Base-by-base conservation (phyloP, 2,113 vertebrate species). In the Stegastes partitus region DNA sequence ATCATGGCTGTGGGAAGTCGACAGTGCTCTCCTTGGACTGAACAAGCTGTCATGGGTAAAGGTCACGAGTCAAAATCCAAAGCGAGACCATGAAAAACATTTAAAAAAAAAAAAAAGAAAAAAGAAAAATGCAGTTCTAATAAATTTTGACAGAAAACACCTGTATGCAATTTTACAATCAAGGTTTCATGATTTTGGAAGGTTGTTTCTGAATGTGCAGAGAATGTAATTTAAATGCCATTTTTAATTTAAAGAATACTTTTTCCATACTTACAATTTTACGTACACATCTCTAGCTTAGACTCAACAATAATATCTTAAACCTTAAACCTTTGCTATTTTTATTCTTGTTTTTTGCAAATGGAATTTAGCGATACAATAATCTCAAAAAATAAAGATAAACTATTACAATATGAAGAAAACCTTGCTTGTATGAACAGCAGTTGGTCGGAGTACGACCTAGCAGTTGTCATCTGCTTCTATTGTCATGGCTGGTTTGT, bases 401-500 rank as follows among this genome's bases (percentile, higher is more conserved):
- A 62, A n/a, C 1, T 72, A 63, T 67, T 55, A 69, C 10, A 26
- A 4, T 50, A 37, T 67, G 56, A 49, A 22, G 50, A 51, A 77
- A 66, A 44, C n/a, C 49, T 55, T 31, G 9, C 12, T 45, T 61
- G 26, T 1, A 34, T 71, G 66, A 51, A 31, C 39, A 61, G 26
- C n/a, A 18, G 25, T 11, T 28, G 22, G 16, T 47, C 26, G 63
- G 54, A 42, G 2, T 50, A 19, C 31, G 54, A 28, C 63, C 56
- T 16, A 26, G 39, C 55, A 44, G 50, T 18, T 63, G 11, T 69
- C 69, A 74, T 80, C 51, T 71, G 61, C 65, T 64, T 67, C 54
- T 69, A 53, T 64, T 54, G 49, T 64, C 68, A 66, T 39, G 23
- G 50, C 73, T 68, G 63, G 84, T 86, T 77, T 68, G 75, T 82